Evolutionary conservation across 2,113 vertebrate species (phyloP), one percentile per base, ranked within the genome.

Genomic region (Pseudorhombus dupliciocellatus): DNA sequence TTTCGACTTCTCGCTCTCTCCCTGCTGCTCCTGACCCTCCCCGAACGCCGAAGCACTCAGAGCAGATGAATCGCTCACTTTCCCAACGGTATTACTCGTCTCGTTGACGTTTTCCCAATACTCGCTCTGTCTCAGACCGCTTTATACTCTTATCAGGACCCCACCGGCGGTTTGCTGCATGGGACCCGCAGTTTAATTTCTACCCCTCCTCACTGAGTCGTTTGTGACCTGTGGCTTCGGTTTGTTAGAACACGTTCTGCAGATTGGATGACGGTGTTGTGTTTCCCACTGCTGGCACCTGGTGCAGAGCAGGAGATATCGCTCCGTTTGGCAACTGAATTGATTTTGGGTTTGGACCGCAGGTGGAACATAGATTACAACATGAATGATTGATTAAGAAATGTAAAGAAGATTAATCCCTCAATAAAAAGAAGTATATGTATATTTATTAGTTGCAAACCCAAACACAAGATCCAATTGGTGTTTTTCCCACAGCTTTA

Each of bases 171-270:
- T 66, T 77, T 12, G 42, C 30, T 42, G 50, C 40, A 42, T 71
- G 7, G 1, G 12, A 28, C 24, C 22, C n/a, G 44, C 18, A n/a
- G 16, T 48, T 48, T 8, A 20, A 18, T n/a, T 5, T n/a, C 64
- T 31, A 40, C 4, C 48, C 7, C 9, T 51, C 14, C 14, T 42
- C 40, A 42, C 14, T 42, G 40, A 42, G 40, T 14, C 5, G 40
- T 16, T 42, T 42, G 59, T 55, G 50, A 80, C 53, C 28, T 21
- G 25, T 26, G 59, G 52, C 37, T 59, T 73, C 56, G 59, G 51
- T 63, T 76, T 65, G 74, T 56, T 64, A 26, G 24, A 61, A 52
- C 16, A 59, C 58, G 68, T 76, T 71, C 61, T 57, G 26, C n/a
- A n/a, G n/a, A n/a, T n/a, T n/a, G n/a, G n/a, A n/a, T n/a, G n/a